Conservation (phyloP, 2,888 invertebrate genomes). For the Sclerodermus sp. region DNA sequence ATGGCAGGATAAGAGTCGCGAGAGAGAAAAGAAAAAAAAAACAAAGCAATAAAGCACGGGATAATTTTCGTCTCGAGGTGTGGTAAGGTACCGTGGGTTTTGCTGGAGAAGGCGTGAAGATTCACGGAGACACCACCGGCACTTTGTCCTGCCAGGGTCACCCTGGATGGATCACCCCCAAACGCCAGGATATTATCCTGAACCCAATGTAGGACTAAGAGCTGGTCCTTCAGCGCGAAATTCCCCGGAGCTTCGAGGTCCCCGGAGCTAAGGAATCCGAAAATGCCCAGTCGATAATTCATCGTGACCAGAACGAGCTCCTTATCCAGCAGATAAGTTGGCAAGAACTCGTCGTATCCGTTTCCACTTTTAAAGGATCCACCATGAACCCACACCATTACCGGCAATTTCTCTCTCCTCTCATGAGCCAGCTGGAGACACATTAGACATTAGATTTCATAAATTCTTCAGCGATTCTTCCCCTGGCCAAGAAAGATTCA, state of each 20-base stretch:
- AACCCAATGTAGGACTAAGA: conserved; percentile 29
- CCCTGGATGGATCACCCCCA: conserved; percentile 25
- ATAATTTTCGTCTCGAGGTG: no score
- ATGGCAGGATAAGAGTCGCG: no score
- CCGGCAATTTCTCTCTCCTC: not conserved
- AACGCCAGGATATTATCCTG: conserved; percentile 23
- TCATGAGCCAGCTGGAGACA: no score
- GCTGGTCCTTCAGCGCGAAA: conserved; percentile 35
- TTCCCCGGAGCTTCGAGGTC: conserved; percentile 30
- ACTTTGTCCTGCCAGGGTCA: conserved; percentile 60
- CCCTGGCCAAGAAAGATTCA: no score
- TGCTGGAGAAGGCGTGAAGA: conserved; percentile 59
- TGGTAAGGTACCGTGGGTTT: not conserved
- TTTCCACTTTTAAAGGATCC: conserved; percentile 23
- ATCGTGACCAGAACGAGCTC: conserved; percentile 27
- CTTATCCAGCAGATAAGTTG: conserved; percentile 27
- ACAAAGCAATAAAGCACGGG: no score
- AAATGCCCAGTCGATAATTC: conserved; percentile 28
- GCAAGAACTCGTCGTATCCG: conserved; percentile 12
- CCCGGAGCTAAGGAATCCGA: conserved; percentile 30
- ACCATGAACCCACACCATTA: conserved; percentile 29
- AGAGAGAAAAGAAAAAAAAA: no score
- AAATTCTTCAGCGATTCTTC: no score
- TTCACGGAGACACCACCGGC: conserved; percentile 74
- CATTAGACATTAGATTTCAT: no score